Evolutionary conservation across 1,140 invertebrate species (phyloP).

Genomic region (Agrypnia vestita): DNA sequence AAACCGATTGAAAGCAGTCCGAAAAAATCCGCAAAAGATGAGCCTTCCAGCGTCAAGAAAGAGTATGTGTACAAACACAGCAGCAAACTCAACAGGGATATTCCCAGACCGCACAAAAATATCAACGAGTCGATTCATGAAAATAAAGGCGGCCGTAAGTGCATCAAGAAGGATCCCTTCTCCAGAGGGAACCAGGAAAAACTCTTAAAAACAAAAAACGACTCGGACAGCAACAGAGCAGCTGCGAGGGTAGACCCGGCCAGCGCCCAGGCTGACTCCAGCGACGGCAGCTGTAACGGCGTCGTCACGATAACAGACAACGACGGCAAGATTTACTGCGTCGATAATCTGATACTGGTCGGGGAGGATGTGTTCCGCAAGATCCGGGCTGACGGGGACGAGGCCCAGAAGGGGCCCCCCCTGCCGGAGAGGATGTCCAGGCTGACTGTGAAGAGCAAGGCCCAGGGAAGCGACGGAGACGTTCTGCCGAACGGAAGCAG

Average conservation of each 20-base stretch:
- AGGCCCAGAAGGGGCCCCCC: slow-evolving; percentile 3
- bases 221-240: slow-evolving; percentile 13
- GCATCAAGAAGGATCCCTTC: slow-evolving; percentile 30
- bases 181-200: slow-evolving; percentile 49
- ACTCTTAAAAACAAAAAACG: slow-evolving; percentile 41
- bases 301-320: slow-evolving; percentile 57
- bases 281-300: slow-evolving; percentile 21
- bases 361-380: slow-evolving; percentile 51
- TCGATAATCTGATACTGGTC: slow-evolving; percentile 58
- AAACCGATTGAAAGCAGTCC: neutral
- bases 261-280: neutral
- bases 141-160: slow-evolving; percentile 11
- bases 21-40: neutral
- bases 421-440: slow-evolving; percentile 6
- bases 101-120: slow-evolving; percentile 40
- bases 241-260: slow-evolving; percentile 6
- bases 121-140: neutral
- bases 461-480: slow-evolving; percentile 17
- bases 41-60: neutral
- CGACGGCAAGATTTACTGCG: slow-evolving; percentile 58
- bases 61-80: neutral
- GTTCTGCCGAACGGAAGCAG: slow-evolving; percentile 43
- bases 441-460: slow-evolving; percentile 56
- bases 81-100: slow-evolving; percentile 64
- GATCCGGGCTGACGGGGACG: slow-evolving; percentile 33